Conservation (phyloP, 2,797 vertebrate species). For the Takifugu ocellatus region DNA sequence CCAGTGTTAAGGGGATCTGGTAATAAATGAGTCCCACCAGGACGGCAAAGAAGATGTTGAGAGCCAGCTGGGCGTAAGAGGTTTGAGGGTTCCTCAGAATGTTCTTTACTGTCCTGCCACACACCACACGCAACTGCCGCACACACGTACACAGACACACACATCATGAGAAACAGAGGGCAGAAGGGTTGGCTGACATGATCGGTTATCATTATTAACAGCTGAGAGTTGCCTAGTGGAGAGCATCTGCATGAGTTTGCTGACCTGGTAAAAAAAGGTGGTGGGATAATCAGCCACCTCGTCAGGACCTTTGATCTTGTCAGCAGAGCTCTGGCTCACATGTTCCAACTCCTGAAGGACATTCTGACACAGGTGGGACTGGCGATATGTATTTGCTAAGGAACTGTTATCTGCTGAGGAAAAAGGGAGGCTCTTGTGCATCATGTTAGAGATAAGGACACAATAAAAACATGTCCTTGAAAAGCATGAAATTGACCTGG, state of each 20-base stretch:
- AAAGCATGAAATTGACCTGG: no score
- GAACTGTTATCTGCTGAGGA: conserved; percentile 35
- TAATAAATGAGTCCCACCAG: conserved; percentile 82
- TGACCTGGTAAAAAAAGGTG: conserved; percentile 78
- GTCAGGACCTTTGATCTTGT: conserved; percentile 1
- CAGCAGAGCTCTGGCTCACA: conserved; percentile 14
- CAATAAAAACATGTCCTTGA: conserved; percentile 1
- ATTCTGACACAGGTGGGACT: conserved; percentile 56
- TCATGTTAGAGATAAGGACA: conserved; percentile 1
- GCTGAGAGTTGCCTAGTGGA: not conserved
- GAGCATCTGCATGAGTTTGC: not conserved
- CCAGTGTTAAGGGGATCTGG: conserved; percentile 73
- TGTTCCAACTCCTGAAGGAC: conserved; percentile 62
- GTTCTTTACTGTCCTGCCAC: conserved; percentile 68
- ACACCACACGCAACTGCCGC: conserved; percentile 72
- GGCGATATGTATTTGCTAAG: conserved; percentile 52
- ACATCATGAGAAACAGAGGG: not conserved
- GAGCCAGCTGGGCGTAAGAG: conserved; percentile 74
- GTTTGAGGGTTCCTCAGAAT: conserved; percentile 79
- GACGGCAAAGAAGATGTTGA: conserved; percentile 74
- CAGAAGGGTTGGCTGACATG: conserved; percentile 7
- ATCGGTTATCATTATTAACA: not conserved
- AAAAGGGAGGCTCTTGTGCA: not conserved
- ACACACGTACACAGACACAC: conserved; percentile 10
- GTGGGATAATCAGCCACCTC: conserved; percentile 58